These are phyloP conservation scores for Marcusenius ussheri DNA, from an alignment of 2,113 vertebrate genomes.

Conservation along the genomic window DNA sequence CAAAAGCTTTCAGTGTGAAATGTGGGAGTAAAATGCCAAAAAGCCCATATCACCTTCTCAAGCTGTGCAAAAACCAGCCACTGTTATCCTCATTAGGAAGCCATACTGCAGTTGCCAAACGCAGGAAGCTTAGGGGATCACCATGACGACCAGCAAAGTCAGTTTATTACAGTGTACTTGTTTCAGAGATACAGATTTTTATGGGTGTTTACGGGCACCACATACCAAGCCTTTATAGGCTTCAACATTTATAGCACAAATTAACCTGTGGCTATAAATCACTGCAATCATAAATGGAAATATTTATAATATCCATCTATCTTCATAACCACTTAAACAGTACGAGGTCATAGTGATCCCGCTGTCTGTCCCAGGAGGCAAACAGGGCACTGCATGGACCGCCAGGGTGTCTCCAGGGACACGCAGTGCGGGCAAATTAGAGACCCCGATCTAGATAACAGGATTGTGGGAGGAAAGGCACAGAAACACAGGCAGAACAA, in stretches of 20 bases:
- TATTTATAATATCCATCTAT: neutral
- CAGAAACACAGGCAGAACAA: neutral
- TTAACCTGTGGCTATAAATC: neutral
- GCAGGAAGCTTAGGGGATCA: slow-evolving; percentile 78
- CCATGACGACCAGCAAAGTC: slow-evolving; percentile 86
- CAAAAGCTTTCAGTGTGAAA: slow-evolving; percentile 32
- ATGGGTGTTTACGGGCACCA: slow-evolving; percentile 44
- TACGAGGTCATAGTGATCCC: neutral
- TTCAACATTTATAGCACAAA: slow-evolving; percentile 23
- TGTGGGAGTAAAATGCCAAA: slow-evolving; percentile 53
- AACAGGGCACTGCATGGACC: neutral
- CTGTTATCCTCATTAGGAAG: slow-evolving; percentile 96
- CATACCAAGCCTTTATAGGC: slow-evolving; percentile 40
- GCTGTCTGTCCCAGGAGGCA: neutral
- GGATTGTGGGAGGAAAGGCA: neutral
- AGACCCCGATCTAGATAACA: neutral
- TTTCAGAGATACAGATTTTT: slow-evolving; percentile 66
- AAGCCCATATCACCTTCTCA: slow-evolving; percentile 83
- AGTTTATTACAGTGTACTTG: slow-evolving; percentile 81
- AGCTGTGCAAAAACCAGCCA: slow-evolving; percentile 76
- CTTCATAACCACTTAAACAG: neutral
- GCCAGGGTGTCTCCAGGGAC: neutral
- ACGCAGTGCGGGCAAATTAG: neutral
- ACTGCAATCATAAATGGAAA: neutral
- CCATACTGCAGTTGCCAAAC: slow-evolving; percentile 72